Base-by-base conservation (phyloP, 2,888 invertebrate species). In the Phengaris arion region DNA sequence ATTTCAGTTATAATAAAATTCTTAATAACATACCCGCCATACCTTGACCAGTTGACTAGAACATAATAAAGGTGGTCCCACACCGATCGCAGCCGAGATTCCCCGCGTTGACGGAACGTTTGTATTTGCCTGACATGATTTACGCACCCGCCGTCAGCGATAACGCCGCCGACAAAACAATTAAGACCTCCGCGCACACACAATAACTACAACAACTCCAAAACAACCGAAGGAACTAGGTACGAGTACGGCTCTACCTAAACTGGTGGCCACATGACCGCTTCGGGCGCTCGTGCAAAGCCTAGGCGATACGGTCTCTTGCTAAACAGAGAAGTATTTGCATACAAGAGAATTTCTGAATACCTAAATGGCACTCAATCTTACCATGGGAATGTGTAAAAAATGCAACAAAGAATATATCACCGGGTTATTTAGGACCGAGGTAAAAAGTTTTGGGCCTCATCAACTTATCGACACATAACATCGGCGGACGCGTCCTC, bases 201-300 rank as follows among this genome's bases (percentile, higher is more conserved):
- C 78, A 80, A 80, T 79, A 78, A 77, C 77, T 77, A 77, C 79
- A 77, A 74, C 78, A 57, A 76, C 77, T 76, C 52, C 77, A 74
- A 78, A 83, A 83, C 77, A 76, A 77, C 75, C 74, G 77, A 78
- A 78, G 78, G 75, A 76, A 68, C 78, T 79, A 77, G 77, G 75
- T 78, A 77, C 78, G 77, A 75, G 59, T 79, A 81, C 72, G 82
- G 85, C 79, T 85, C 86, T 82, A 75, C 75, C 75, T 82, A 82
- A 55, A 78, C 78, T 86, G 85, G 89, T 81, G 81, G 79, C 78
- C 79, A 79, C 78, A 79, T 80, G 79, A 79, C 81, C 80, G 89
- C 91, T 86, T 82, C 81, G 81, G 87, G 91, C 89, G 87, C 86
- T 91, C 89, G 89, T 91, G 90, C 87, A 83, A 82, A 83, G 83